These are phyloP conservation scores for Drosophila repletoides DNA, from an alignment of 1,140 invertebrate species.

Conservation along the genomic window DNA sequence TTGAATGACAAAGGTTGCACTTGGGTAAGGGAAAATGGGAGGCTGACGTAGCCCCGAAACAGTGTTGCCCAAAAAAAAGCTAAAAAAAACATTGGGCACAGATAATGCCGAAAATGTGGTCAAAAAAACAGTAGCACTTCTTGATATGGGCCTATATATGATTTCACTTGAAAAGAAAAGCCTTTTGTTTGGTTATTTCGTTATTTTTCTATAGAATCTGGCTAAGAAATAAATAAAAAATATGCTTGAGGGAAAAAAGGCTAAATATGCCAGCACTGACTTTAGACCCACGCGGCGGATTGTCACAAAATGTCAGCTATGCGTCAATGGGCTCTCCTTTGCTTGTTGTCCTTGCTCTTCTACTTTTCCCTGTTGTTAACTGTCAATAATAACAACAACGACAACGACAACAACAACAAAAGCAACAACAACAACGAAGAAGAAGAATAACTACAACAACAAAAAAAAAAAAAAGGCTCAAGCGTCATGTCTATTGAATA, in stretches of 20 bases:
- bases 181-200: no score
- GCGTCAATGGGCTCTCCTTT: conserved; percentile 20
- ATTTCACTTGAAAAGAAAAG: no score
- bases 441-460: neutral
- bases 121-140: no score
- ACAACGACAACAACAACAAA: conserved; percentile 18
- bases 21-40: neutral
- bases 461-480: conserved; percentile 26
- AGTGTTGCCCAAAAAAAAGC: no score
- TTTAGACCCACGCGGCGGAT: conserved; percentile 5
- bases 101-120: no score
- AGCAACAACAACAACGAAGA: conserved; percentile 7
- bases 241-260: no score
- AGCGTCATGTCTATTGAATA: conserved; percentile 55
- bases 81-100: no score
- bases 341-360: conserved; percentile 26
- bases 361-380: conserved; percentile 28
- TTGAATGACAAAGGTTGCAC: conserved; percentile 20
- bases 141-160: no score
- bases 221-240: no score
- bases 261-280: no score
- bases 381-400: conserved; percentile 48
- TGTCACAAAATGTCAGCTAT: conserved; percentile 56
- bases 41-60: neutral
- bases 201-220: no score